A percentile compares a stretch with the other conserved stretches of the same genome.
phyloP scores from a whole-genome alignment of 2,888 invertebrate genomes.

The Thymelicus sylvestris region DNA sequence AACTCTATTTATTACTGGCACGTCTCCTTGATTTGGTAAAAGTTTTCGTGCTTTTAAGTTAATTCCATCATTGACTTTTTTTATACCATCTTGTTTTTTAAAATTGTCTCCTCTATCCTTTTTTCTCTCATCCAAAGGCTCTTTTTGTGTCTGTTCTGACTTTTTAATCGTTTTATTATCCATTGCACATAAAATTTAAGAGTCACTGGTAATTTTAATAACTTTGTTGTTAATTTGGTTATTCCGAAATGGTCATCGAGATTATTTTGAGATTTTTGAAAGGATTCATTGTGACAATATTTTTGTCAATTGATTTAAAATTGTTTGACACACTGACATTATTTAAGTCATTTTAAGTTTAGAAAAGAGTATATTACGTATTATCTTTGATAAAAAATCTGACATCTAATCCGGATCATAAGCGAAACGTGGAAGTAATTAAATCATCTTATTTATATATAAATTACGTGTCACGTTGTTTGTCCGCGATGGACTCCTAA shows the following conservation, averaged over 20 bases:
- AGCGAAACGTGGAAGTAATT: too few relatives aligned
- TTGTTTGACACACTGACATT: neutral
- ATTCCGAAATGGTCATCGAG: slow-evolving; percentile 33
- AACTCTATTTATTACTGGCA: neutral
- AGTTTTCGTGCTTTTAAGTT: neutral
- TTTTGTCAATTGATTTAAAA: slow-evolving; percentile 3
- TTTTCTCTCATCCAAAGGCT: slow-evolving; percentile 41
- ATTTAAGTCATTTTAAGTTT: too few relatives aligned
- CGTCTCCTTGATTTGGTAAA: slow-evolving; percentile 22
- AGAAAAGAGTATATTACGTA: too few relatives aligned
- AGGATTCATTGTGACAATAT: slow-evolving; percentile 5
- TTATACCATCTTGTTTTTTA: slow-evolving; percentile 33
- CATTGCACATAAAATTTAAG: slow-evolving; percentile 9
- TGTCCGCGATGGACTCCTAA: too few relatives aligned
- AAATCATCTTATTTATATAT: too few relatives aligned
- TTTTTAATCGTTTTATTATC: slow-evolving; percentile 7
- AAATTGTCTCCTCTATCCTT: slow-evolving; percentile 45
- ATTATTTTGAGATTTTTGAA: slow-evolving; percentile 28
- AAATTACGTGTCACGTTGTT: too few relatives aligned
- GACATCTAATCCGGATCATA: too few relatives aligned
- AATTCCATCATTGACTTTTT: slow-evolving; percentile 3
- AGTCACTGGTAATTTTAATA: slow-evolving; percentile 33
- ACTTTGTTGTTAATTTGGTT: slow-evolving; percentile 16
- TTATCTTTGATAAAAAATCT: too few relatives aligned
- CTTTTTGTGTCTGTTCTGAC: slow-evolving; percentile 20